Base-by-base conservation (phyloP, 2,888 invertebrate genomes). In the Prosapia bicincta region DNA sequence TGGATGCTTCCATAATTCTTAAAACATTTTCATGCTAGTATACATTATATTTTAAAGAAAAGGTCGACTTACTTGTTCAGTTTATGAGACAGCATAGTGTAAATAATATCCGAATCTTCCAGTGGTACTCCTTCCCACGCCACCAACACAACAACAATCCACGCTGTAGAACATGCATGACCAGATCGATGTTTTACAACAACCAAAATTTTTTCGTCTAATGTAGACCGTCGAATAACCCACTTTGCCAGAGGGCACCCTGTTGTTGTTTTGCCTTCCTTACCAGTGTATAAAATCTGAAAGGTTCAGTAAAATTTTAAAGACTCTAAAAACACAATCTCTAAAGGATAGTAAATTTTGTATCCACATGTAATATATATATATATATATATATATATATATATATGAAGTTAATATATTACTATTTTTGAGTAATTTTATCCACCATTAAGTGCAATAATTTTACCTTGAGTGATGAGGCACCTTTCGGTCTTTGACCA, bases 171-270 rank as follows among this genome's bases (percentile, higher is more conserved):
- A 84, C 98, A 98, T 83, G 90, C 91, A 84, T 89, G 89, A 30
- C 88, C 88, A 32, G 83, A 92, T 2, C 98, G 91, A 82, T 94
- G 94, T 82, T 97, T 95, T 0, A 96, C 96, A 15, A 98, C 90
- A 76, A 94, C 92, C 80, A 98, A 86, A 78, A 96, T 92, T 84
- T 97, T 97, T 85, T 98, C 98, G 73, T 96, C 93, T 76, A 90
- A 88, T 81, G 92, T 92, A 1, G 94, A 90, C 30, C 98, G 90
- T 72, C 97, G 90, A 79, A 98, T 93, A 26, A 96, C 96, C 97
- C 98, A 98, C 89, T 98, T 98, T 71, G 97, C 97, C 84, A 98
- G 91, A 5, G 98, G 98, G 86, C 98, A 98, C 28, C 98, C 98
- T 83, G 96, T 95, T 1, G 92, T 90, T 13, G 97, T 97, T 86